phyloP scores from a whole-genome alignment of 2,888 invertebrate species.

The Oligia latruncula region DNA sequence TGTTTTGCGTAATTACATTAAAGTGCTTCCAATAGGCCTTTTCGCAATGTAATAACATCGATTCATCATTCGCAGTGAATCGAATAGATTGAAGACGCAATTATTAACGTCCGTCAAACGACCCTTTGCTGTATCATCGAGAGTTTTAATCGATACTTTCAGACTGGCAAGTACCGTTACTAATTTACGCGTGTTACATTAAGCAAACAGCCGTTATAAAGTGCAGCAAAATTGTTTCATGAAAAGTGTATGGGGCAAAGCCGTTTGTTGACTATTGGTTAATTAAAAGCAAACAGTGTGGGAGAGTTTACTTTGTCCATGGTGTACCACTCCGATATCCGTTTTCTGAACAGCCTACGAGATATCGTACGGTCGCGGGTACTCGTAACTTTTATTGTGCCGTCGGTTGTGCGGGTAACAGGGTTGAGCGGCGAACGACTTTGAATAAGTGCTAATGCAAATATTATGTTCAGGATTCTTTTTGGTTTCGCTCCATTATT shows the following conservation, averaged over 20 bases:
- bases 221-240: conserved; percentile 85
- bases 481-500: conserved; percentile 62
- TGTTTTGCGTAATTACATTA: conserved; percentile 67
- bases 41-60: conserved; percentile 66
- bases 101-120: conserved; percentile 70
- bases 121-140: conserved; percentile 64
- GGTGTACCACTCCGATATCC: conserved; percentile 72
- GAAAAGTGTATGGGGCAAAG: conserved; percentile 84
- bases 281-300: conserved; percentile 87
- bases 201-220: conserved; percentile 77
- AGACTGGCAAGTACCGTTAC: conserved; percentile 56
- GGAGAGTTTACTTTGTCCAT: conserved; percentile 82
- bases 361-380: conserved; percentile 51
- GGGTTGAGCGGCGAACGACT: conserved; percentile 57
- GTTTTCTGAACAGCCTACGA: conserved; percentile 66
- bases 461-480: conserved; percentile 68
- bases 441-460: conserved; percentile 70
- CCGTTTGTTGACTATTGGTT: conserved; percentile 85
- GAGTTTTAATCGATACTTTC: conserved; percentile 64
- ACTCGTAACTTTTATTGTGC: conserved; percentile 59
- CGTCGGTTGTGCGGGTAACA: conserved; percentile 40
- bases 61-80: conserved; percentile 71
- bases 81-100: conserved; percentile 72
- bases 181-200: conserved; percentile 67
- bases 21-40: conserved; percentile 67